Conservation (phyloP, 92 coral and sea anemone genomes). For the Scolanthus callimorphus region DNA sequence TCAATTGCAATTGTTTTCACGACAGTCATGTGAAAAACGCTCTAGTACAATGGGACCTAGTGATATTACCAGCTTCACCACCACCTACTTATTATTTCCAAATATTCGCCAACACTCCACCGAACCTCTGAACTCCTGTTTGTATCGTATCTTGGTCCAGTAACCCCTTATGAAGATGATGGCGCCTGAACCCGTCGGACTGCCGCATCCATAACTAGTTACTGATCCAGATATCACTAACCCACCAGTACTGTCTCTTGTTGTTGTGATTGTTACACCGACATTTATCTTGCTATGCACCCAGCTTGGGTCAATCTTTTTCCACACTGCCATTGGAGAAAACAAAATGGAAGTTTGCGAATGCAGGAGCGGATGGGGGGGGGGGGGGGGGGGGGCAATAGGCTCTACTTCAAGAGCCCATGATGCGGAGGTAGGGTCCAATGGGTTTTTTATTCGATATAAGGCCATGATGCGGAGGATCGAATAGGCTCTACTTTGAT, state of each 20-base stretch:
- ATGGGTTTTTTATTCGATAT: no score
- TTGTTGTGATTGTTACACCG: constrained; percentile 41
- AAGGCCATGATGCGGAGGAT: no score
- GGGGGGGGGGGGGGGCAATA: no score
- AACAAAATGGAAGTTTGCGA: no score
- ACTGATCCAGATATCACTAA: constrained; percentile 35
- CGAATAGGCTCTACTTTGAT: no score
- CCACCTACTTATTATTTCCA: constrained; percentile 38
- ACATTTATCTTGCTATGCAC: constrained; percentile 7
- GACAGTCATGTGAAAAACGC: no score
- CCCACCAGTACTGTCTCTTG: constrained; percentile 22
- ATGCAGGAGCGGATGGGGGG: no score
- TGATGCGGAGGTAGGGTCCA: no score
- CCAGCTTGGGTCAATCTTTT: constrained; percentile 24
- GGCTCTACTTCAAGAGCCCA: no score
- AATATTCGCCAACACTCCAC: constrained; percentile 52
- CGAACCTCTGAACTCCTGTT: constrained; percentile 40
- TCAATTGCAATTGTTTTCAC: no score
- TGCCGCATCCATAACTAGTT: constrained; percentile 26
- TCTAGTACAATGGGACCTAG: no score
- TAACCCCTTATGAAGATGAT: constrained; percentile 47
- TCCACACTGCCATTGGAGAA: constrained; percentile 41
- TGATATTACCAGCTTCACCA: no score
- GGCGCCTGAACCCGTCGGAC: constrained; percentile 14
- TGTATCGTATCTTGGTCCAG: constrained; percentile 54